These are phyloP conservation scores for Platyrinchus mystaceus DNA, from an alignment of 2,797 vertebrate genomes.

Conservation along the genomic window DNA sequence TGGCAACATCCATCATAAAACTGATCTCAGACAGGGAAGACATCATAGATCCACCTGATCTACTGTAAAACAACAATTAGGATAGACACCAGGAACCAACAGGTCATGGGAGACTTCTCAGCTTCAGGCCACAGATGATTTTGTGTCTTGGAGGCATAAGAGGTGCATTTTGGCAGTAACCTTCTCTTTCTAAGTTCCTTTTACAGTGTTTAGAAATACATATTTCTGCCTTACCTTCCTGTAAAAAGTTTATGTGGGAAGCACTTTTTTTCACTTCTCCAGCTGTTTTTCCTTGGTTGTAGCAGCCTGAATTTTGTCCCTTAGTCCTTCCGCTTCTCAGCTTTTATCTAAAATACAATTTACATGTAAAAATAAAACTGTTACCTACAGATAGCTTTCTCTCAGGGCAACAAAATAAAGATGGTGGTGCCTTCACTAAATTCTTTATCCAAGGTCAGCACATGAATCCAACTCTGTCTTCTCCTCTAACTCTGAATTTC, in stretches of 20 bases:
- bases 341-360: not conserved
- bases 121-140: not conserved
- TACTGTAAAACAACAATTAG: not conserved
- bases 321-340: not conserved
- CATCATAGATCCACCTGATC: not conserved
- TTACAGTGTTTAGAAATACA: rapidly evolving
- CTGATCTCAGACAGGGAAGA: not conserved
- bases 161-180: not conserved
- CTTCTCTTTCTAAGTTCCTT: not conserved
- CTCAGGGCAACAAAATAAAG: not conserved
- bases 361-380: not conserved
- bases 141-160: not conserved
- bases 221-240: not conserved
- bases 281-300: not conserved
- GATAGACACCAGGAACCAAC: not conserved
- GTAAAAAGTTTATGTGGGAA: not conserved
- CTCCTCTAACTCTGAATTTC: not conserved
- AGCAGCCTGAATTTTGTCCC: not conserved
- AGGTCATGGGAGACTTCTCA: not conserved
- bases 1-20: too few species aligned
- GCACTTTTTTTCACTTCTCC: not conserved
- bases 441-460: not conserved
- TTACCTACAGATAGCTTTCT: not conserved
- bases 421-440: not conserved
- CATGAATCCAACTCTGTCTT: not conserved